Evolutionary conservation across 1,140 invertebrate species (phyloP).

Genomic region (Eufriesea mexicana): DNA sequence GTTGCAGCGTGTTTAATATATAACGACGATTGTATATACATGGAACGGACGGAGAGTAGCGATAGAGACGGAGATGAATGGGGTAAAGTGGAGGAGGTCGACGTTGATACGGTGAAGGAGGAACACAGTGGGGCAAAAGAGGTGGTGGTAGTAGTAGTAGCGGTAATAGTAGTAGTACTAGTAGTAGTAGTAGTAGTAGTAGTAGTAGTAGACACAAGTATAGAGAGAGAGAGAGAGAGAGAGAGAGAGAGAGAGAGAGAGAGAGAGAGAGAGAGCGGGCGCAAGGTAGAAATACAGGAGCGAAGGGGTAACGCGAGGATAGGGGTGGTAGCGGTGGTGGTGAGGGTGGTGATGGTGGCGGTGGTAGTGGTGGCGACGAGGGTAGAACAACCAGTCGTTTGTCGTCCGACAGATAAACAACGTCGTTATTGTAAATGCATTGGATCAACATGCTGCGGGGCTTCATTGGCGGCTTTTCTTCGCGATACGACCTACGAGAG

Average conservation of each 20-base stretch:
- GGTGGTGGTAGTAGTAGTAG: not conserved
- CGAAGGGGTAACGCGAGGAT: constrained; percentile 28
- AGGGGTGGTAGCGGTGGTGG: constrained; percentile 13
- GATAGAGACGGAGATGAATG: constrained; percentile 66
- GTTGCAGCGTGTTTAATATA: constrained; percentile 57
- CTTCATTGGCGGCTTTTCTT: constrained; percentile 72
- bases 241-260: not conserved
- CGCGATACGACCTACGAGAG: constrained; percentile 54
- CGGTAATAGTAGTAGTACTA: not conserved
- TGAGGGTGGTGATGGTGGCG: constrained; percentile 19
- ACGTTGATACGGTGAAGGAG: constrained; percentile 62
- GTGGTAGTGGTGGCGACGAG: constrained; percentile 18
- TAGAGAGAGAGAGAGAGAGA: not conserved
- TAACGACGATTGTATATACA: constrained; percentile 62
- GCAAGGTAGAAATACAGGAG: not conserved
- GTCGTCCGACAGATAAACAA: constrained; percentile 73
- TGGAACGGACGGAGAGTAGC: constrained; percentile 57
- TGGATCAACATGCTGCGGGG: constrained; percentile 71
- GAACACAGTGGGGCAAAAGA: not conserved
- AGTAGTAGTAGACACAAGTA: constrained; percentile 7
- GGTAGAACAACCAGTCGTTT: constrained; percentile 66
- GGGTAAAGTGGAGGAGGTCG: constrained; percentile 63
- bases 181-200: not conserved
- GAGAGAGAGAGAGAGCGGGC: not conserved
- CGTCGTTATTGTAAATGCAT: constrained; percentile 74